Percentiles rank a stretch among this genome's conserved stretches.
Conservation (phyloP, 2,888 invertebrate species). For the Zygogramma bicolorata region DNA sequence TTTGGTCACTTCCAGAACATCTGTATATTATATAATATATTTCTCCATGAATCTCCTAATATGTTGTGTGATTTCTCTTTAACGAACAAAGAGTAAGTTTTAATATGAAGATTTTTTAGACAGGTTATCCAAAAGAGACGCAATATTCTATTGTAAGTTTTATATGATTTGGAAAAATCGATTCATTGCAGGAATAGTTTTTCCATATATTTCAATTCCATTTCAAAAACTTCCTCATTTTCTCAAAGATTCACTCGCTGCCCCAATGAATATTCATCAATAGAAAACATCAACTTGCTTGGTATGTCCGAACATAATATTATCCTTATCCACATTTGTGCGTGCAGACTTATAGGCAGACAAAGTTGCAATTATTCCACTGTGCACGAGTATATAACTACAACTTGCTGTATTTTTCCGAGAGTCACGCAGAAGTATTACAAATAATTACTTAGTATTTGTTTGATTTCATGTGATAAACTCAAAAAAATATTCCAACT, state of each 20-base stretch:
- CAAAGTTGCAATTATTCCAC: constrained; percentile 63
- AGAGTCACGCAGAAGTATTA: constrained; percentile 64
- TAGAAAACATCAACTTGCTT: not conserved
- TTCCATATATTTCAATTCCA: not conserved
- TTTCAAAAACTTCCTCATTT: no score
- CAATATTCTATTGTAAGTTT: no score
- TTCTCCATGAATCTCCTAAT: no score
- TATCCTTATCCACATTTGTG: constrained; percentile 47
- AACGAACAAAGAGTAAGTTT: no score
- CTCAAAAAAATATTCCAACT: constrained; percentile 30
- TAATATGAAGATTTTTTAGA: no score
- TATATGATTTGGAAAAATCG: no score
- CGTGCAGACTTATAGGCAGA: constrained; percentile 65
- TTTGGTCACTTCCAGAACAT: no score
- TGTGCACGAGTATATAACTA: constrained; percentile 60
- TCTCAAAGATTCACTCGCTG: not conserved
- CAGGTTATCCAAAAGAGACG: no score
- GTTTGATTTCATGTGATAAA: constrained; percentile 58
- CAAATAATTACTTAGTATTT: constrained; percentile 62
- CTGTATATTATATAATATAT: no score
- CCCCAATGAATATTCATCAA: not conserved
- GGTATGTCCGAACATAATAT: constrained; percentile 40
- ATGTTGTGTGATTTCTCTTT: no score
- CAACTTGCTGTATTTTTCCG: constrained; percentile 59
- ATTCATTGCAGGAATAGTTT: not conserved